Percentiles rank a stretch among this genome's conserved stretches.
These are phyloP conservation scores for Scytalopus superciliaris DNA, from an alignment of 2,113 vertebrate genomes.

Conservation along the genomic window DNA sequence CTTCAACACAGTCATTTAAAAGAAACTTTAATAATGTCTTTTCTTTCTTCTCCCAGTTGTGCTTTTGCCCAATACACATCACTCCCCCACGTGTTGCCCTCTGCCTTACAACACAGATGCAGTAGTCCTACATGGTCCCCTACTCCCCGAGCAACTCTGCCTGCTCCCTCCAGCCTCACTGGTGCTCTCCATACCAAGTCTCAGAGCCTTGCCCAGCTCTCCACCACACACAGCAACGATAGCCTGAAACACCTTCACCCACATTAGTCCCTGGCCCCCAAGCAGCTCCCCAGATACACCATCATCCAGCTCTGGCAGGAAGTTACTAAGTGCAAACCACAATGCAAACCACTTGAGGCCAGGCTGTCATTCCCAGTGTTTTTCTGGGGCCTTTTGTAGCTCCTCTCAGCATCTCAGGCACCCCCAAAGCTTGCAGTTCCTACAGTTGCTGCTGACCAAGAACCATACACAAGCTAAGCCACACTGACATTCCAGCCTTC, in stretches of 20 bases:
- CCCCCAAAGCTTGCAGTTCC: not conserved
- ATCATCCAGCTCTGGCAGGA: not conserved
- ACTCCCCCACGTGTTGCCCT: not conserved
- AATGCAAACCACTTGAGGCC: too few relatives aligned
- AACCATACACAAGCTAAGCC: not conserved
- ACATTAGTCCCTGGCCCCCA: not conserved
- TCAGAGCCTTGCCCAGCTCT: not conserved
- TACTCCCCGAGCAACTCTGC: not conserved
- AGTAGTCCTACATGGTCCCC: not conserved
- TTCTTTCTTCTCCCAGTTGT: not conserved
- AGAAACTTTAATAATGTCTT: not conserved
- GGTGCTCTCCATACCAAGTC: accelerated
- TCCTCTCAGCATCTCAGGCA: not conserved
- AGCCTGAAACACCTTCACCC: not conserved
- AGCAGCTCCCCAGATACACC: not conserved
- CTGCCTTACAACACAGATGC: not conserved
- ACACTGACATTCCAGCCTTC: not conserved
- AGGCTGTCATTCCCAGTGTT: not conserved
- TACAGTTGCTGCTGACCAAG: not conserved
- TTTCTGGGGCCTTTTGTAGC: not conserved
- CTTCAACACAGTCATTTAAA: not conserved
- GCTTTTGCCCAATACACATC: not conserved
- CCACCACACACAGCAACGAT: not conserved
- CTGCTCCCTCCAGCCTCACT: not conserved
- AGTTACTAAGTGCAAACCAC: not conserved